A percentile compares a stretch with the other conserved stretches of the same genome.
phyloP scores from a whole-genome alignment of 2,888 invertebrate genomes.

The Portevinia maculata region DNA sequence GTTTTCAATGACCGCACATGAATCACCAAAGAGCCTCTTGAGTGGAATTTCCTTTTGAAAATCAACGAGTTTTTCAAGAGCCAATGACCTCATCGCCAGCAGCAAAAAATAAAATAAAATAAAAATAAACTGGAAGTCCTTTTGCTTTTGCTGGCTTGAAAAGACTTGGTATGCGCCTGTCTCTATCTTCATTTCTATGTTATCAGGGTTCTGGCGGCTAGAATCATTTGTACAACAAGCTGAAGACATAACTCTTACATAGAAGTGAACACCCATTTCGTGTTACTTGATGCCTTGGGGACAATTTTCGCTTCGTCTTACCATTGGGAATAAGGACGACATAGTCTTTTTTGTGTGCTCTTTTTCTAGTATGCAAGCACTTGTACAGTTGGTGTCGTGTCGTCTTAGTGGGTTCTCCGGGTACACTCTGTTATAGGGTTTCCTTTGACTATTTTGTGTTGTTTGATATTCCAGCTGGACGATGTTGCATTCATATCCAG shows the following conservation, averaged over 20 bases:
- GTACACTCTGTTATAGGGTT: constrained; percentile 27
- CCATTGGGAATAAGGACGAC: constrained; percentile 16
- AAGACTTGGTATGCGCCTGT: neutral
- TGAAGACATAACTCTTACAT: constrained; percentile 54
- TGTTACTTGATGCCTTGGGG: constrained; percentile 61
- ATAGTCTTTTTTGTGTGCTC: neutral
- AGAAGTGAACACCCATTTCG: constrained; percentile 56
- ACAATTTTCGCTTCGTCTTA: constrained; percentile 37
- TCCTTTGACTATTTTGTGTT: constrained; percentile 36
- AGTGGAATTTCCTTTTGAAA: constrained; percentile 19
- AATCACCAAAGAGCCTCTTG: neutral
- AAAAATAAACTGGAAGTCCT: constrained; percentile 9
- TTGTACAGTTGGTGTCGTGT: constrained; percentile 13
- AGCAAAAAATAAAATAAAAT: neutral
- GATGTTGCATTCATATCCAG: constrained; percentile 31
- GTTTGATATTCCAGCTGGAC: constrained; percentile 24
- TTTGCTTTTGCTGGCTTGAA: neutral
- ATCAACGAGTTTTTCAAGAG: constrained; percentile 30
- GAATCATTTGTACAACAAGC: constrained; percentile 50
- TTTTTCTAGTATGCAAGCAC: neutral
- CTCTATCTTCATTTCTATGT: neutral
- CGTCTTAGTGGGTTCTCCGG: constrained; percentile 27
- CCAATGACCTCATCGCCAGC: constrained; percentile 36
- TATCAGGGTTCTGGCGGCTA: constrained; percentile 26
- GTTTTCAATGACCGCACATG: constrained; percentile 27